Evolutionary conservation across 2,888 invertebrate species (phyloP).

Genomic region (Dicranocentrus wangi): DNA sequence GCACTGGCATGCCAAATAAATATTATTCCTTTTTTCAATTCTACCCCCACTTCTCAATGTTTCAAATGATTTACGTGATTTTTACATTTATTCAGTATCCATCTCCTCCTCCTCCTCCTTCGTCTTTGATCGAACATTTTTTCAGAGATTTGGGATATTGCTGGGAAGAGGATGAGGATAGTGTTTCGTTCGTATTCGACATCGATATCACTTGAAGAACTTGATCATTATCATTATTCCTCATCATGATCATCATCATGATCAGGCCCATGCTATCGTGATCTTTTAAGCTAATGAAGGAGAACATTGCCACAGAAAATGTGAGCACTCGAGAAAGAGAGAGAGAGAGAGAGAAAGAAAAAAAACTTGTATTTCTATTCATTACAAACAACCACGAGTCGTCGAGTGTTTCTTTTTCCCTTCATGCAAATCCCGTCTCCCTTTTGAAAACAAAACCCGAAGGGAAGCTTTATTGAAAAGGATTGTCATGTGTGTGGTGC

Average conservation of each 20-base stretch:
- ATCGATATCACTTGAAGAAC: conserved; percentile 49
- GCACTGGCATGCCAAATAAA: conserved; percentile 19
- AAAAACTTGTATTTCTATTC: conserved; percentile 36
- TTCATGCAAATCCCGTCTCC: conserved; percentile 38
- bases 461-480: no score
- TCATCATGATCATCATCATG: conserved; percentile 25
- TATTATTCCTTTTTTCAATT: not conserved
- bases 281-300: conserved; percentile 51
- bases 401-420: no score
- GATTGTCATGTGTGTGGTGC: no score
- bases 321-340: not conserved
- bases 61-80: conserved; percentile 42
- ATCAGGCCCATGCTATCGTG: conserved; percentile 33
- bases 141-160: conserved; percentile 15
- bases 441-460: conserved; percentile 34
- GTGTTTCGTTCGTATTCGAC: conserved; percentile 15
- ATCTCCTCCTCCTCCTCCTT: conserved; percentile 15
- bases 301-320: not conserved
- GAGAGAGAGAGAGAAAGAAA: not conserved
- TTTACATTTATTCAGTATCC: conserved; percentile 22
- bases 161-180: not conserved
- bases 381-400: conserved; percentile 3
- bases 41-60: not conserved
- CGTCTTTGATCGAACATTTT: conserved; percentile 31
- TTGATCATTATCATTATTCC: conserved; percentile 48